Percentiles rank a stretch among this genome's conserved stretches.
phyloP scores from a whole-genome alignment of 2,113 vertebrate genomes.

The Talpa occidentalis region DNA sequence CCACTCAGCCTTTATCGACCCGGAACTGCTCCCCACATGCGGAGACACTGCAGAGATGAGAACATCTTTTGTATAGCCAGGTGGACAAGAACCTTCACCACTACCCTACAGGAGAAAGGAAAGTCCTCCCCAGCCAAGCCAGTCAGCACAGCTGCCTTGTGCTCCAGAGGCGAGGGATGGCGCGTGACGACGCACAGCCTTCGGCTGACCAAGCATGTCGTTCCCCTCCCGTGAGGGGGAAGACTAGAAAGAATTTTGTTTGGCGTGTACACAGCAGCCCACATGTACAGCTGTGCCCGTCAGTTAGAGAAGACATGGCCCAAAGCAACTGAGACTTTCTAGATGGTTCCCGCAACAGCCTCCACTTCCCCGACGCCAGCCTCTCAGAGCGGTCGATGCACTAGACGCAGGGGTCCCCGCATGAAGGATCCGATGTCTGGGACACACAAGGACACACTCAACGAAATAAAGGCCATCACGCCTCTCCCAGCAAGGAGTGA shows the following conservation, averaged over 20 bases:
- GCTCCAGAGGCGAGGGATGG: too few relatives aligned
- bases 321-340: not conserved
- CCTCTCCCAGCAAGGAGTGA: too few relatives aligned
- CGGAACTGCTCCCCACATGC: not conserved
- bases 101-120: not conserved
- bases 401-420: too few relatives aligned
- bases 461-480: not conserved
- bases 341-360: too few relatives aligned
- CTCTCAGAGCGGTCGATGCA: too few relatives aligned
- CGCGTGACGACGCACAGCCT: not conserved
- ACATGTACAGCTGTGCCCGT: fast-evolving
- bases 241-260: not conserved
- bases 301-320: not conserved
- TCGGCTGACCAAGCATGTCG: not conserved
- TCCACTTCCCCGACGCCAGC: not conserved
- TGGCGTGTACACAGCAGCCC: not conserved
- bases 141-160: too few relatives aligned
- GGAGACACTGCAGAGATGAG: not conserved
- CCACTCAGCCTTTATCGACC: not conserved
- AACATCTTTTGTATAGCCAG: not conserved
- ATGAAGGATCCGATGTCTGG: not conserved
- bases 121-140: not conserved
- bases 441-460: not conserved
- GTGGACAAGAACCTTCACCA: not conserved
- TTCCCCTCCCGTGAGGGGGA: too few relatives aligned